Evolutionary conservation across 2,113 vertebrate genomes (phyloP), one percentile per base, ranked within the genome.

Genomic region (Python bivittatus): DNA sequence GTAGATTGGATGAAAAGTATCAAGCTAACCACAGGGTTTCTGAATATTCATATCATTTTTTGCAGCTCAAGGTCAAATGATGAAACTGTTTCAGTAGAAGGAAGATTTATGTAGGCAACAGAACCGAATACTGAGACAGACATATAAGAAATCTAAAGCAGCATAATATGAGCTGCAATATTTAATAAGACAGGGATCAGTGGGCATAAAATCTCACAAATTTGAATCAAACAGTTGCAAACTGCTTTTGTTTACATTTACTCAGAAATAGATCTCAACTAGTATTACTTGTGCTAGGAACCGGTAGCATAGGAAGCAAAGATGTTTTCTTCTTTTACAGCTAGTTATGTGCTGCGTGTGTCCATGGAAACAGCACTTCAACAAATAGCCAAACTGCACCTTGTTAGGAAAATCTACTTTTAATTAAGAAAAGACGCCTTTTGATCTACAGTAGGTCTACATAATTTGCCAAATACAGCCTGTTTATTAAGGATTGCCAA

Each of bases 341-440:
- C 12, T 79, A 53, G 48, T 48, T 52, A 54, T 72, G 56, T 90
- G 64, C n/a, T 57, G 22, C 53, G 54, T 83, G 64, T 83, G 64
- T 56, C 52, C 89, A 79, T 79, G 52, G 89, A 90, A 72, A 56
- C 29, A 79, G 88, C n/a, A 89, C 61, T 72, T 72, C 88, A 64
- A 44, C 88, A 72, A 61, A 29, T 42, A 91, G 84, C 54, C 61
- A 60, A 68, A 52, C 56, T 25, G 27, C 12, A 33, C 29, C 38
- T 29, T 85, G 44, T 91, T 91, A 68, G 60, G 85, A 91, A 87
- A 56, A 42, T 38, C n/a, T 57, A 29, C 23, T 87, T 87, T 53
- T 87, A 68, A 88, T 72, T 72, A 87, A 54, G 60, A 54, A 68
- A 86, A 52, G 22, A 53, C 42, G 52, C 33, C 20, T 53, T 91